phyloP scores from a whole-genome alignment of 2,113 vertebrate species.

The Oostethus manadensis region DNA sequence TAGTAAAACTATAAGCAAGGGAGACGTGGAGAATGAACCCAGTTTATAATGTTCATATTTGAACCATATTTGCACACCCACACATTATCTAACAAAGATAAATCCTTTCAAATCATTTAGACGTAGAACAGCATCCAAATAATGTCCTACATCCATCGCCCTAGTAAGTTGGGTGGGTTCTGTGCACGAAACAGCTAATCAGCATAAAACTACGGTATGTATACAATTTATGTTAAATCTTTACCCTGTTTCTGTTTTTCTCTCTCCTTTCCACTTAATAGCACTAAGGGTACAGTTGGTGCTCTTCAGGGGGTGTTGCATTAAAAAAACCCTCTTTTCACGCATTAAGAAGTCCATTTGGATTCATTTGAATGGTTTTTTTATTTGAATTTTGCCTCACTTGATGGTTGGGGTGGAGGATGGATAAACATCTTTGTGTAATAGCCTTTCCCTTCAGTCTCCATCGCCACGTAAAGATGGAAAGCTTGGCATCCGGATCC shows the following conservation, averaged over 20 bases:
- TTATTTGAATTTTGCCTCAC: conserved; percentile 64
- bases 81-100: too few relatives aligned
- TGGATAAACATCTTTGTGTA: conserved; percentile 55
- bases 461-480: conserved; percentile 57
- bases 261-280: conserved; percentile 51
- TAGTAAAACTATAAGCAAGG: too few relatives aligned
- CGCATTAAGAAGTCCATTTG: conserved; percentile 56
- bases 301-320: conserved; percentile 61
- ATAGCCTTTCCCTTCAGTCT: conserved; percentile 60
- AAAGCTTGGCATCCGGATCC: conserved; percentile 49
- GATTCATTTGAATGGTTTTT: conserved; percentile 65
- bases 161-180: too few relatives aligned
- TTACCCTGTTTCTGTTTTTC: conserved; percentile 31
- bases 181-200: too few relatives aligned
- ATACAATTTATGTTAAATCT: conserved; percentile 35
- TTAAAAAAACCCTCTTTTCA: conserved; percentile 55
- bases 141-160: too few relatives aligned
- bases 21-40: too few relatives aligned
- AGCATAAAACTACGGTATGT: neutral
- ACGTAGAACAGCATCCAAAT: too few relatives aligned
- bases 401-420: conserved; percentile 36
- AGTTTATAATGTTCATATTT: too few relatives aligned
- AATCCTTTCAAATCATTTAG: too few relatives aligned
- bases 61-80: too few relatives aligned
- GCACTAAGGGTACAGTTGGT: conserved; percentile 55